A percentile compares a stretch with the other conserved stretches of the same genome.
Conservation (phyloP, 2,888 invertebrate genomes). For the Pelosia muscerda region DNA sequence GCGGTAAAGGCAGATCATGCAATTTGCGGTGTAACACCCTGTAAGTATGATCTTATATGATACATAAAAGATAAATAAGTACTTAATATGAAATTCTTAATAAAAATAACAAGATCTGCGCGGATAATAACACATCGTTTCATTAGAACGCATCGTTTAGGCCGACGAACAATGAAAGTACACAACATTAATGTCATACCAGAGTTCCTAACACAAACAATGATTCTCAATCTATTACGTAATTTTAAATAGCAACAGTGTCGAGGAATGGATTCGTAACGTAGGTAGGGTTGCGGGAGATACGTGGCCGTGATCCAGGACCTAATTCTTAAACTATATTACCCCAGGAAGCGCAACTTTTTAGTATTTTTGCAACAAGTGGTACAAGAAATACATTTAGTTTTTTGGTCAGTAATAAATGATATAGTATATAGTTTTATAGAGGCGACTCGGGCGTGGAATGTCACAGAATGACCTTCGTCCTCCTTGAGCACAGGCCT, state of each 20-base stretch:
- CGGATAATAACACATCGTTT: neutral
- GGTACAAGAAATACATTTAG: too few relatives aligned
- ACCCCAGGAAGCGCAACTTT: too few relatives aligned
- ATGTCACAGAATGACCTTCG: too few relatives aligned
- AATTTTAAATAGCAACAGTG: neutral
- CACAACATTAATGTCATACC: conserved; percentile 3
- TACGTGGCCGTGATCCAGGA: neutral
- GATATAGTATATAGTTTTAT: too few relatives aligned
- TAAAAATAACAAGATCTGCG: neutral
- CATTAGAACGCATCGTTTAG: neutral
- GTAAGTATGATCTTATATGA: neutral
- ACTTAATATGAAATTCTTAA: neutral
- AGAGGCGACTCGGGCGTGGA: too few relatives aligned
- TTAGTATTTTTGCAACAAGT: too few relatives aligned
- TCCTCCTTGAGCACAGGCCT: too few relatives aligned
- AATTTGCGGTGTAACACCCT: too few relatives aligned
- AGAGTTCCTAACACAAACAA: neutral
- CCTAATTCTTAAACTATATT: neutral
- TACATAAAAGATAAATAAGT: neutral
- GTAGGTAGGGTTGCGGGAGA: neutral
- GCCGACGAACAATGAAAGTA: conserved; percentile 3
- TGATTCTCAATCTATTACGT: neutral
- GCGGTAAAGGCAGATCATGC: too few relatives aligned
- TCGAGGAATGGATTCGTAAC: neutral
- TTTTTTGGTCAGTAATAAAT: too few relatives aligned